phyloP scores from a whole-genome alignment of 2,113 vertebrate species.

The Poeciliopsis retropinna region DNA sequence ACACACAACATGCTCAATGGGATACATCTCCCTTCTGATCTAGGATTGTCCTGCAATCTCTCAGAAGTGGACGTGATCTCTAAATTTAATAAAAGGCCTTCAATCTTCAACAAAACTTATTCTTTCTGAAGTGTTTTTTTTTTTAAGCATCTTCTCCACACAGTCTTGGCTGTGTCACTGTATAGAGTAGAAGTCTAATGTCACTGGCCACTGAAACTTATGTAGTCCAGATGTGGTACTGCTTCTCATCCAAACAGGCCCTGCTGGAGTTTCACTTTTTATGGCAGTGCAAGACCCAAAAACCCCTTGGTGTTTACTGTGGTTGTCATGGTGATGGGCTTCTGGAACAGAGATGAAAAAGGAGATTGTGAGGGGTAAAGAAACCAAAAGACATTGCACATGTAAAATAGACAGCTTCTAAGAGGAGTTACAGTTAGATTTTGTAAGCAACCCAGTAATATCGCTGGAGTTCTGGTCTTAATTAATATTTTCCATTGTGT shows the following conservation, averaged over 20 bases:
- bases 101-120: too few relatives aligned
- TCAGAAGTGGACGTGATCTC: too few relatives aligned
- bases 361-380: neutral
- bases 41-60: too few relatives aligned
- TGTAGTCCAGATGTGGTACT: conserved; percentile 51
- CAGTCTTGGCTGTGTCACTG: conserved; percentile 22
- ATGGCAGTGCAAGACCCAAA: conserved; percentile 36
- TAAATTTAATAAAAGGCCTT: too few relatives aligned
- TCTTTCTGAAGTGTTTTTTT: too few relatives aligned
- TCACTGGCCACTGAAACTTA: conserved; percentile 51
- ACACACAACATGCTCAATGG: too few relatives aligned
- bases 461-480: too few relatives aligned
- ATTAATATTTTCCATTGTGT: neutral
- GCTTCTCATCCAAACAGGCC: conserved; percentile 16
- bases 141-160: conserved; percentile 7
- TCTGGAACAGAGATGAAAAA: conserved; percentile 34
- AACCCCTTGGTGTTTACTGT: conserved; percentile 44
- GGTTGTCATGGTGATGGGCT: conserved; percentile 36
- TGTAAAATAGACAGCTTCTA: too few relatives aligned
- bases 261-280: conserved; percentile 28
- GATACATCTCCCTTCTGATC: too few relatives aligned
- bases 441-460: too few relatives aligned
- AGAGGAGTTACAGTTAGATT: too few relatives aligned
- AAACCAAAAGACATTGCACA: neutral
- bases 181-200: conserved; percentile 43